These are phyloP conservation scores for Adoxophyes honmai DNA, from an alignment of 1,140 invertebrate species.

Conservation along the genomic window DNA sequence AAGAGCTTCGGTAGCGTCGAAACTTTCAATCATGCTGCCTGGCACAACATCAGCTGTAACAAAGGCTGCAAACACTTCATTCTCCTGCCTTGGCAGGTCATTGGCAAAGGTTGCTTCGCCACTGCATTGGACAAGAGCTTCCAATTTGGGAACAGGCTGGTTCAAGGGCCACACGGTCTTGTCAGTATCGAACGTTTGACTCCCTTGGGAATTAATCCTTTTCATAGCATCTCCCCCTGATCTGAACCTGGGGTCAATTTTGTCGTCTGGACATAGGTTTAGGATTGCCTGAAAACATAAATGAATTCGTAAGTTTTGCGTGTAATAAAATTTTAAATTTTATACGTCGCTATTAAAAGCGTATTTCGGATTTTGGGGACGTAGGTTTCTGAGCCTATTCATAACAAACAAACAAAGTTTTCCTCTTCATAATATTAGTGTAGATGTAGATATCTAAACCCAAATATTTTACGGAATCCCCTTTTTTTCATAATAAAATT, in stretches of 20 bases:
- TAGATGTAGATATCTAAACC: too few species aligned
- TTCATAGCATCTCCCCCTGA: slow-evolving; percentile 76
- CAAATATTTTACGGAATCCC: too few species aligned
- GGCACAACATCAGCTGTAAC: slow-evolving; percentile 69
- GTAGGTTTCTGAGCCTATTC: too few species aligned
- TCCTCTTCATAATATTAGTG: too few species aligned
- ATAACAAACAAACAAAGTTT: too few species aligned
- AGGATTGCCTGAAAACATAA: slow-evolving; percentile 70
- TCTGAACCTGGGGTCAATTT: slow-evolving; percentile 54
- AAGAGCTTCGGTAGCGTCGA: slow-evolving; percentile 80
- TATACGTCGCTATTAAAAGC: too few species aligned
- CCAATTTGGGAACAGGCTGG: slow-evolving; percentile 83
- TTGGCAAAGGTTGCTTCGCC: slow-evolving; percentile 83
- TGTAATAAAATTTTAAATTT: too few species aligned
- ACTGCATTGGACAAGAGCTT: slow-evolving; percentile 78
- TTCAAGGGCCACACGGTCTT: slow-evolving; percentile 83
- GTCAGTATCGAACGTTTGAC: slow-evolving; percentile 82
- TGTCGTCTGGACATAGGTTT: slow-evolving; percentile 62
- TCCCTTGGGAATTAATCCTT: slow-evolving; percentile 80
- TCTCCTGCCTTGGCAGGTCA: slow-evolving; percentile 77
- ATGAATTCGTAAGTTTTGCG: too few species aligned
- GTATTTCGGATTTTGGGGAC: too few species aligned
- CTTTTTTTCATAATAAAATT: too few species aligned
- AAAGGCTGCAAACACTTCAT: slow-evolving; percentile 82
- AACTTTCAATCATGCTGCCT: slow-evolving; percentile 70